These are phyloP conservation scores for Cnemophilus loriae DNA, from an alignment of 2,113 vertebrate species.

Conservation along the genomic window DNA sequence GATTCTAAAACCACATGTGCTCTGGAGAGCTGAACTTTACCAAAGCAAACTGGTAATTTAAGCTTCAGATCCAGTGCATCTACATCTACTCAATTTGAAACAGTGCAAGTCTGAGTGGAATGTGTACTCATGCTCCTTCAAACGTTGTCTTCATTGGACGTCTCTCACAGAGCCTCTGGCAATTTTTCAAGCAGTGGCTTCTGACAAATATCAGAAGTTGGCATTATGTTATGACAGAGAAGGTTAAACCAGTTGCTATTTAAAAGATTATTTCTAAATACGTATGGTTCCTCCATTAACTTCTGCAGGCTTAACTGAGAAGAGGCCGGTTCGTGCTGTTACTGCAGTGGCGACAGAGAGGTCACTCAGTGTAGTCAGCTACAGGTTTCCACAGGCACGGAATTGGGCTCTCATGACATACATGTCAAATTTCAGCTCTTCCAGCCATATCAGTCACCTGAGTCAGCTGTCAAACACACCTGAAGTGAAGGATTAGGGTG, in stretches of 20 bases:
- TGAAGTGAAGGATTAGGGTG: not conserved
- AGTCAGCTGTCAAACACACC: not conserved
- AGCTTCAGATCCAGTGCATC: not conserved
- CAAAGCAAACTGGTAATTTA: not conserved
- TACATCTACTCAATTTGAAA: not conserved
- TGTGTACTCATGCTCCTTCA: not conserved
- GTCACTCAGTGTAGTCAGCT: not conserved
- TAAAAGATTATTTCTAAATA: not conserved
- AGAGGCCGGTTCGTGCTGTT: not conserved
- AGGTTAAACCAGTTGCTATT: not conserved
- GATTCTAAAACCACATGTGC: not conserved
- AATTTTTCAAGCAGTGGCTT: not conserved
- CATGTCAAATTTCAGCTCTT: not conserved
- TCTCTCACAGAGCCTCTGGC: not conserved
- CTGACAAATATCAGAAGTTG: not conserved
- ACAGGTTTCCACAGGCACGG: not conserved
- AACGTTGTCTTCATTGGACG: not conserved
- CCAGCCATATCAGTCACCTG: not conserved
- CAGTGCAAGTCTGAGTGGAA: not conserved
- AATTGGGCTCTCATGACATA: not conserved
- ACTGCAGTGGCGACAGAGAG: not conserved
- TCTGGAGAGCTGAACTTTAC: not conserved
- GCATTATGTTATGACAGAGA: not conserved
- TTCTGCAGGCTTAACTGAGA: not conserved
- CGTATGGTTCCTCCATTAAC: not conserved